Evolutionary conservation across 2,888 invertebrate species (phyloP).

Genomic region (Nasonovia ribisnigri): DNA sequence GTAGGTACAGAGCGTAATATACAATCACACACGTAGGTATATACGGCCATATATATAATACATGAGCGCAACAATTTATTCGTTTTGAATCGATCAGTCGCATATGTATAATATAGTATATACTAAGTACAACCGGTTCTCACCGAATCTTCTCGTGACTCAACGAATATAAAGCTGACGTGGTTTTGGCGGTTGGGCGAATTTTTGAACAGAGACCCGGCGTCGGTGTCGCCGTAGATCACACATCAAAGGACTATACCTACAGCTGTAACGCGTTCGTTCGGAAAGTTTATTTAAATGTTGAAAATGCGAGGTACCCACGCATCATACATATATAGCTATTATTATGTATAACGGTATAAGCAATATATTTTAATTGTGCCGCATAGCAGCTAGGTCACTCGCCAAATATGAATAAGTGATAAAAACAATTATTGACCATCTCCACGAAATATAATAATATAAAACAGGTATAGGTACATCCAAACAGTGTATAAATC

Average conservation of each 20-base stretch:
- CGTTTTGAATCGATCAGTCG: slow-evolving; percentile 36
- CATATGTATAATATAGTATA: neutral
- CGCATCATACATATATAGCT: neutral
- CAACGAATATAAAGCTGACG: slow-evolving; percentile 12
- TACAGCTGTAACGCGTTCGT: neutral
- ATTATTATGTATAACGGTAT: neutral
- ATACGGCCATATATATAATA: neutral
- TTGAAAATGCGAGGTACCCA: neutral
- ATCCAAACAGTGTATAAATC: neutral
- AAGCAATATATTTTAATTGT: neutral
- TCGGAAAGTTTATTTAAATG: neutral
- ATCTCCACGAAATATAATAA: neutral
- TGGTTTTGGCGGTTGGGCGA: neutral
- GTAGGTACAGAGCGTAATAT: slow-evolving; percentile 1
- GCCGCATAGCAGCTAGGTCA: neutral
- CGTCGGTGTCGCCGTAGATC: neutral
- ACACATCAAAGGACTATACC: neutral
- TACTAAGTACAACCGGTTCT: slow-evolving; percentile 33
- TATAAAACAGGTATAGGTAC: neutral
- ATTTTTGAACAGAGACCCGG: neutral
- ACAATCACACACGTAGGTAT: neutral
- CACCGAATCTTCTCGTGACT: neutral
- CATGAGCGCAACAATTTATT: slow-evolving; percentile 31
- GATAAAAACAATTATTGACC: neutral
- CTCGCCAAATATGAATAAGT: neutral